Conservation (phyloP, 2,888 invertebrate genomes). For the Oeneis ivallda region DNA sequence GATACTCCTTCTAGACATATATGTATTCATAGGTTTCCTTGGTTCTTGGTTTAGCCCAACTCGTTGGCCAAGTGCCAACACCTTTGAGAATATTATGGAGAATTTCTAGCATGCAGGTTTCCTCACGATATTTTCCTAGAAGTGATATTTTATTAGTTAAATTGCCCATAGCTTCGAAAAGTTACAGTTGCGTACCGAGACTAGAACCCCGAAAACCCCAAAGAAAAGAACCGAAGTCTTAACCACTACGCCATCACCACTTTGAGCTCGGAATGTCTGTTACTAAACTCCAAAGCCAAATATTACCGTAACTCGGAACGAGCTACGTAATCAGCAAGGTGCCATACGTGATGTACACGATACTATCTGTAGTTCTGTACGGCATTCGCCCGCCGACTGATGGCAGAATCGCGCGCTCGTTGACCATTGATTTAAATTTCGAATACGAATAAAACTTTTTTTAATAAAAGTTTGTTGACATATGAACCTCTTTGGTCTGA, state of each 20-base stretch:
- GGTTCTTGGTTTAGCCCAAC: too few relatives aligned
- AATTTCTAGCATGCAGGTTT: too few relatives aligned
- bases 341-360: conserved; percentile 48
- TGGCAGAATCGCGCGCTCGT: conserved; percentile 59
- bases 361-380: conserved; percentile 48
- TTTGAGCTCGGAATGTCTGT: conserved; percentile 35
- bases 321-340: conserved; percentile 49
- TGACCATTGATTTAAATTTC: conserved; percentile 50
- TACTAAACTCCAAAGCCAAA: conserved; percentile 49
- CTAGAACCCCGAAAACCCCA: too few relatives aligned
- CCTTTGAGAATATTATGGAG: too few relatives aligned
- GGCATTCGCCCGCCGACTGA: conserved; percentile 62
- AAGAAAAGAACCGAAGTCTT: background rate
- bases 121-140: too few relatives aligned
- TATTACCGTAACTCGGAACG: conserved; percentile 58
- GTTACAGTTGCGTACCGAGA: too few relatives aligned
- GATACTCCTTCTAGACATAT: too few relatives aligned
- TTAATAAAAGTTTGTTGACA: conserved; percentile 24
- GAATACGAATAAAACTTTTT: conserved; percentile 47
- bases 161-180: too few relatives aligned
- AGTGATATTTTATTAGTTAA: too few relatives aligned
- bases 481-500: conserved; percentile 19
- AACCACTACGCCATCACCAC: conserved; percentile 8
- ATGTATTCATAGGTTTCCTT: too few relatives aligned
- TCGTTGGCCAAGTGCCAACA: too few relatives aligned